phyloP scores from a whole-genome alignment of 2,888 invertebrate species.

The Melangyna quadrimaculata region DNA sequence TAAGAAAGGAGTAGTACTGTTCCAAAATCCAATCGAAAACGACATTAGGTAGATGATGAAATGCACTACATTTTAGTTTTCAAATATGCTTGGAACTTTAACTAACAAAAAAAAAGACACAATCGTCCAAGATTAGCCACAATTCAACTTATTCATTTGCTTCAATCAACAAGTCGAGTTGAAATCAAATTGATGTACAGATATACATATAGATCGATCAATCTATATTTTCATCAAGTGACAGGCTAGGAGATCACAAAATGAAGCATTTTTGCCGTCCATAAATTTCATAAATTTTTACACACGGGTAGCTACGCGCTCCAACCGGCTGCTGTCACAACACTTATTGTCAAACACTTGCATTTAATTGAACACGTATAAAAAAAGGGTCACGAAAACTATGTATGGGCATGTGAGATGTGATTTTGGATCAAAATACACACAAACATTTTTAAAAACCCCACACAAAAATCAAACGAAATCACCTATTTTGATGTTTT shows the following conservation, averaged over 20 bases:
- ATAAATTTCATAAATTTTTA: background rate
- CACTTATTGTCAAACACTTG: background rate
- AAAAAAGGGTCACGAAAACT: conserved; percentile 46
- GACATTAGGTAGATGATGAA: too few relatives aligned
- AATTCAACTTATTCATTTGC: background rate
- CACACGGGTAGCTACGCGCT: background rate
- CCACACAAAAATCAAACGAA: conserved; percentile 5
- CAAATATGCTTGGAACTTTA: too few relatives aligned
- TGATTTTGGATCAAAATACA: background rate
- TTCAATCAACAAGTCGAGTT: background rate
- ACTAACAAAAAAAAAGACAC: background rate
- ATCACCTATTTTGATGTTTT: conserved; percentile 39
- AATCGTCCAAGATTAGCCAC: background rate
- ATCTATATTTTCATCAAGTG: conserved; percentile 53
- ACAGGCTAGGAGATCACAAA: conserved; percentile 44
- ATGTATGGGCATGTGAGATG: background rate
- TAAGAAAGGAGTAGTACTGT: too few relatives aligned
- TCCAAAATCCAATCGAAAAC: too few relatives aligned
- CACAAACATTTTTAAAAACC: background rate
- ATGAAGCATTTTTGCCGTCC: conserved; percentile 26
- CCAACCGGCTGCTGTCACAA: conserved; percentile 37
- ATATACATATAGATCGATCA: conserved; percentile 48
- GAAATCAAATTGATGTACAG: background rate
- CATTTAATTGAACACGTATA: conserved; percentile 1
- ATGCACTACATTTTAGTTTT: too few relatives aligned